These are phyloP conservation scores for Peromyscus maniculatus DNA, from an alignment of 2,113 vertebrate species.

Conservation along the genomic window DNA sequence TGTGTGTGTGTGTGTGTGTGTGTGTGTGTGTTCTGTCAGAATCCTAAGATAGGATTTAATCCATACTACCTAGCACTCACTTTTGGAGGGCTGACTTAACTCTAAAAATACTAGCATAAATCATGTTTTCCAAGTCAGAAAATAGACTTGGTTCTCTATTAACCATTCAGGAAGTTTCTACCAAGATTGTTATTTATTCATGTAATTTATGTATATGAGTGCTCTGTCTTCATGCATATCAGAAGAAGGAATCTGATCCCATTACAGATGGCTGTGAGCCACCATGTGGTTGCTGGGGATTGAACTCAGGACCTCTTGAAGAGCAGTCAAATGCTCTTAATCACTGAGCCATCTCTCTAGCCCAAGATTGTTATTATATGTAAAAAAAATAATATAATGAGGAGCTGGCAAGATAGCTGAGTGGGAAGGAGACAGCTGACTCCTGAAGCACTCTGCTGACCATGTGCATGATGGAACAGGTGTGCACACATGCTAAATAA, in stretches of 20 bases:
- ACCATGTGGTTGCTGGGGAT: too few relatives aligned
- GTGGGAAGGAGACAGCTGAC: not conserved
- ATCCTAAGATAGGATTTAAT: not conserved
- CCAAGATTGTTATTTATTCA: not conserved
- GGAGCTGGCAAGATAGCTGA: not conserved
- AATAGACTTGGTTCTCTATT: not conserved
- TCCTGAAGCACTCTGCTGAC: not conserved
- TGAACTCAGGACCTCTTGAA: too few relatives aligned
- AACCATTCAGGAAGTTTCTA: conserved; percentile 32
- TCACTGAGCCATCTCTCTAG: too few relatives aligned
- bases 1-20: not conserved
- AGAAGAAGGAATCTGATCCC: too few relatives aligned
- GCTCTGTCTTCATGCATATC: too few relatives aligned
- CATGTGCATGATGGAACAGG: not conserved
- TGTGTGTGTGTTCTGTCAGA: not conserved
- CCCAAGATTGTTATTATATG: not conserved
- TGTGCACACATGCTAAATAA: not conserved
- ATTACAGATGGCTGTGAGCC: too few relatives aligned
- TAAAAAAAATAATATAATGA: not conserved
- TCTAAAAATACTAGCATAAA: conserved; percentile 32
- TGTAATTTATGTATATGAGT: too few relatives aligned
- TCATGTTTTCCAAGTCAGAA: conserved; percentile 47
- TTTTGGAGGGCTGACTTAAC: not conserved
- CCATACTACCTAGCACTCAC: not conserved
- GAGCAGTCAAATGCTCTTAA: too few relatives aligned